Base-by-base conservation (phyloP, 2,888 invertebrate genomes). In the Limnephilus marmoratus region DNA sequence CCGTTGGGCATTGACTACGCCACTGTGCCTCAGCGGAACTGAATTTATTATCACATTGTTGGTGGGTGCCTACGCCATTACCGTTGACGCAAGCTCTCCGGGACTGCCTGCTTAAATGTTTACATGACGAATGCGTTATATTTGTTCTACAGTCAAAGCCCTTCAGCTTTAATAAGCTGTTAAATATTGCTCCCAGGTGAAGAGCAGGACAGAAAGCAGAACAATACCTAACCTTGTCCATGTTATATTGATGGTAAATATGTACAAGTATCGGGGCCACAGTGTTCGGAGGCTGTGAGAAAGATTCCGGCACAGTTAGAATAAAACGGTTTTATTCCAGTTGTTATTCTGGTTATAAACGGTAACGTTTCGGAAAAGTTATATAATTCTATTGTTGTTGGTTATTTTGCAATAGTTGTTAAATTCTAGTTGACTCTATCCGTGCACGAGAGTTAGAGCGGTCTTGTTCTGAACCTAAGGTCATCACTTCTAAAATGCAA, bases 21-120 rank as follows among this genome's bases (percentile, higher is more conserved):
- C 68, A 68, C 68, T 68, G 68, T n/a, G 24, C 82, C 34, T 82
- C 7, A 34, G 24, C 82, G 18, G 34, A 82, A 24, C 18, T 82
- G 82, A 82, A 82, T 82, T 82, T 82, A 82, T 82, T 82, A 34
- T 34, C 82, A 34, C 34, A 82, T 82, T 82, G 82, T 82, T 82
- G 34, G 82, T 68, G 68, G 68, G 31, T 82, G 34, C 82, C 82
- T 34, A 34, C 82, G 82, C 18, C 18, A 82, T 34, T 82, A 31
- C 82, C 29, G 31, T 82, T 82, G 82, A 68, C 68, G 24, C 68
- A 68, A 68, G 68, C 68, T 68, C 68, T 68, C 68, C 24, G 24
- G 24, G 68, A n/a, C 68, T 68, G 68, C 24, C 68, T 68, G 68
- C 68, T 68, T 68, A 68, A 53, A 53, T 68, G 68, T 68, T 68